Conservation (phyloP, 2,888 invertebrate genomes). For the Apocheima hispidaria region DNA sequence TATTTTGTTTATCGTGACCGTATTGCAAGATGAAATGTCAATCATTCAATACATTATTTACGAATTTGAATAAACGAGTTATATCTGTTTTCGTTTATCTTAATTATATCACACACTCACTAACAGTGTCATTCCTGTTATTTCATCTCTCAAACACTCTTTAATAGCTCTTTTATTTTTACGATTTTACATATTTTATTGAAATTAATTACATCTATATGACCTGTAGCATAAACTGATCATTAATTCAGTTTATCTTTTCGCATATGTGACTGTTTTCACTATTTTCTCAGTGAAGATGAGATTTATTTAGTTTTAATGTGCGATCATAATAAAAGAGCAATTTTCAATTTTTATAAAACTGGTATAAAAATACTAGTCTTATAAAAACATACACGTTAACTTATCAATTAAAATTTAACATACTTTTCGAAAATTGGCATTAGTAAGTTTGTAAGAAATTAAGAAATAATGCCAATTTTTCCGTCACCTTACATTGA, state of each 20-base stretch:
- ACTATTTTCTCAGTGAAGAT: background rate
- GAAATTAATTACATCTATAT: too few relatives aligned
- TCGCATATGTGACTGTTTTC: background rate
- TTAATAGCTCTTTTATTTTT: slow-evolving; percentile 32
- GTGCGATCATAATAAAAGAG: slow-evolving; percentile 33
- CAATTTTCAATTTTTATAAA: slow-evolving; percentile 30
- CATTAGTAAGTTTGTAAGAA: slow-evolving; percentile 42
- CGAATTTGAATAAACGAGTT: too few relatives aligned
- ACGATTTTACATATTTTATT: background rate
- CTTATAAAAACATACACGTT: slow-evolving; percentile 59
- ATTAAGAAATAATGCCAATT: slow-evolving; percentile 51
- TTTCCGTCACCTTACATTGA: slow-evolving; percentile 72
- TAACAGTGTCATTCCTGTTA: slow-evolving; percentile 79
- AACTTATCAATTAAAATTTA: slow-evolving; percentile 63
- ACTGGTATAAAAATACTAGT: slow-evolving; percentile 30
- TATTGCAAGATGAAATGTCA: background rate
- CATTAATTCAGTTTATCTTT: background rate
- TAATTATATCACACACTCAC: slow-evolving; percentile 73
- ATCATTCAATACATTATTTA: slow-evolving; percentile 6
- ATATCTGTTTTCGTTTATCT: slow-evolving; percentile 59
- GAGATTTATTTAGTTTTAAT: too few relatives aligned
- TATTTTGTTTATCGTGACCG: background rate
- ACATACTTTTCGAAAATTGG: slow-evolving; percentile 68
- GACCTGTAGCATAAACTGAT: too few relatives aligned
- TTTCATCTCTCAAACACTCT: slow-evolving; percentile 46